A percentile compares a stretch with the other conserved stretches of the same genome.
These are phyloP conservation scores for Psococerastis gibbosa DNA, from an alignment of 2,888 invertebrate genomes.

Conservation along the genomic window DNA sequence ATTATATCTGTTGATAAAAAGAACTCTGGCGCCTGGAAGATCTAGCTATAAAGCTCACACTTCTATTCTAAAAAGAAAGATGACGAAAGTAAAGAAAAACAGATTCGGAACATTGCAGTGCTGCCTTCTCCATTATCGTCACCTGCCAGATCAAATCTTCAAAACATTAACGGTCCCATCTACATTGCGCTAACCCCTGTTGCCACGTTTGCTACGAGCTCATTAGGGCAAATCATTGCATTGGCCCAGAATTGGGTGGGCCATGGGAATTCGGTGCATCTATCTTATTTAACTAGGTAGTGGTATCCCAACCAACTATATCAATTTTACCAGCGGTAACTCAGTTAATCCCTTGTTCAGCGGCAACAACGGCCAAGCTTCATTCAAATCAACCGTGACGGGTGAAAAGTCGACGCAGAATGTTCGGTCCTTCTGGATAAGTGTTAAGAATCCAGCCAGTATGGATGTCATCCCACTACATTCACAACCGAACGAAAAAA, in stretches of 20 bases:
- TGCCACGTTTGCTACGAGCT: background rate
- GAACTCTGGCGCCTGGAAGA: background rate
- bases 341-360: too few relatives aligned
- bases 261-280: background rate
- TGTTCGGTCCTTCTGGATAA: too few relatives aligned
- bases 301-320: background rate
- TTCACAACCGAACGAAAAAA: too few relatives aligned
- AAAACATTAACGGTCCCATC: background rate
- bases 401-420: too few relatives aligned
- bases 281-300: constrained; percentile 3
- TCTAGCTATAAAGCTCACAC: background rate
- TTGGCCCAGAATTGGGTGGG: background rate
- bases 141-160: background rate
- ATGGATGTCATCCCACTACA: too few relatives aligned
- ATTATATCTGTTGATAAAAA: background rate
- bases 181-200: too few relatives aligned
- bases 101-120: background rate
- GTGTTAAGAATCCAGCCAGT: too few relatives aligned
- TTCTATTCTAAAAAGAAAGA: background rate
- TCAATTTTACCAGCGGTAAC: background rate
- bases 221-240: background rate
- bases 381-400: too few relatives aligned
- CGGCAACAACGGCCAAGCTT: too few relatives aligned
- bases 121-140: background rate
- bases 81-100: background rate